A percentile compares a stretch with the other conserved stretches of the same genome.
phyloP scores from a whole-genome alignment of 2,113 vertebrate species.

The Leuciscus idus region DNA sequence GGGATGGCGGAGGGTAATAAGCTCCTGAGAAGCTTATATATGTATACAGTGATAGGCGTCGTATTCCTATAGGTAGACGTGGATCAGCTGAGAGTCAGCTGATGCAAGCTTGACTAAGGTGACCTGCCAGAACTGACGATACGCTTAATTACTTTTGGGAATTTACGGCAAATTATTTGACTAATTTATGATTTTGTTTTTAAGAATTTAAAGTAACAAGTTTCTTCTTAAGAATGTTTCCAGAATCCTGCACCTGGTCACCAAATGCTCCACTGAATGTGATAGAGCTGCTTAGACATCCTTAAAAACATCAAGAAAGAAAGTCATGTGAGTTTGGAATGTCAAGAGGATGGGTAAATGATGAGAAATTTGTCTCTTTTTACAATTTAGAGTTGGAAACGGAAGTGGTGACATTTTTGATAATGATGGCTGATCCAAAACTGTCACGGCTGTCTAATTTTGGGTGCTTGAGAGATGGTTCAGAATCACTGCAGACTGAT shows the following conservation, averaged over 20 bases:
- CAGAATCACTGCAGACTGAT: constrained; percentile 23
- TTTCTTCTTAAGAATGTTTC: background rate
- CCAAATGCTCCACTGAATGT: background rate
- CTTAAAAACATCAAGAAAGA: background rate
- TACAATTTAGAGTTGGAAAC: background rate
- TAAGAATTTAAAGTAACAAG: background rate
- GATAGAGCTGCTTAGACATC: background rate
- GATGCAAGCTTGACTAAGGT: no score
- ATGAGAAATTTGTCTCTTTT: background rate
- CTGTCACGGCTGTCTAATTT: constrained; percentile 33
- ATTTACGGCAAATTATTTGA: no score
- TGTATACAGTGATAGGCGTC: no score
- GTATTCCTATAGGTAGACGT: no score
- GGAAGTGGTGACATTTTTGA: constrained; percentile 13
- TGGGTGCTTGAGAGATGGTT: constrained; percentile 25
- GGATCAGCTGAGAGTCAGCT: no score
- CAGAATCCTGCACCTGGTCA: background rate
- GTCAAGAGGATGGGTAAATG: background rate
- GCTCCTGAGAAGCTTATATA: no score
- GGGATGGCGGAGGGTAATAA: no score
- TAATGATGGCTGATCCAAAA: constrained; percentile 14
- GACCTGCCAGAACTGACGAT: no score
- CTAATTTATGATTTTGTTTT: no score
- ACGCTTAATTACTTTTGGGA: no score
- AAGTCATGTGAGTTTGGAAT: background rate